Conservation (phyloP, 2,113 vertebrate genomes). For the Cnemophilus loriae region DNA sequence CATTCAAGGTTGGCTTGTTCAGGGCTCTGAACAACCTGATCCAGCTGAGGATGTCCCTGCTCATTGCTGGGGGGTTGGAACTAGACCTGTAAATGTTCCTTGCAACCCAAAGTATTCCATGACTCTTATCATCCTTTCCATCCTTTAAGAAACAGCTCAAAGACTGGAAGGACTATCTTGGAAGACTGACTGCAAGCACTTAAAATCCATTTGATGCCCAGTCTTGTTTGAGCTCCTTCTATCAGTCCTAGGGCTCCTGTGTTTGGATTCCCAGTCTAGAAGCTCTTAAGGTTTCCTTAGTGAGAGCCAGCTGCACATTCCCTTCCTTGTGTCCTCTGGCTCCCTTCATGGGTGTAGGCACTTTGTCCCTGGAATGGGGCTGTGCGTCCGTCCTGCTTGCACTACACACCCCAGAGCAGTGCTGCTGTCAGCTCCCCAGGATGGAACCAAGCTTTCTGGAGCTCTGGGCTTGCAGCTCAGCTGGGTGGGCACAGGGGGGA, state of each 20-base stretch:
- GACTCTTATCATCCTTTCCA: neutral
- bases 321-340: neutral
- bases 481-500: neutral
- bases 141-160: neutral
- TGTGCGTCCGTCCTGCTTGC: neutral
- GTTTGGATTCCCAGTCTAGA: neutral
- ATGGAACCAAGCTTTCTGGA: neutral
- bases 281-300: neutral
- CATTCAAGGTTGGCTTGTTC: neutral
- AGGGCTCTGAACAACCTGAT: neutral
- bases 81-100: neutral
- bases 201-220: neutral
- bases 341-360: neutral
- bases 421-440: fast-evolving
- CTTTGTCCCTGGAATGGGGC: neutral
- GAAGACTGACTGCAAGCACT: neutral
- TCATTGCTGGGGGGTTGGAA: neutral
- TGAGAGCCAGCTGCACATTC: neutral
- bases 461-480: neutral
- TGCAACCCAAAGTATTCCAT: neutral
- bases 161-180: neutral
- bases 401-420: neutral
- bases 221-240: neutral
- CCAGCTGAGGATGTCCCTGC: neutral
- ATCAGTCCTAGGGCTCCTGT: neutral